phyloP scores from a whole-genome alignment of 2,888 invertebrate genomes.

The Herminia tarsipennalis region DNA sequence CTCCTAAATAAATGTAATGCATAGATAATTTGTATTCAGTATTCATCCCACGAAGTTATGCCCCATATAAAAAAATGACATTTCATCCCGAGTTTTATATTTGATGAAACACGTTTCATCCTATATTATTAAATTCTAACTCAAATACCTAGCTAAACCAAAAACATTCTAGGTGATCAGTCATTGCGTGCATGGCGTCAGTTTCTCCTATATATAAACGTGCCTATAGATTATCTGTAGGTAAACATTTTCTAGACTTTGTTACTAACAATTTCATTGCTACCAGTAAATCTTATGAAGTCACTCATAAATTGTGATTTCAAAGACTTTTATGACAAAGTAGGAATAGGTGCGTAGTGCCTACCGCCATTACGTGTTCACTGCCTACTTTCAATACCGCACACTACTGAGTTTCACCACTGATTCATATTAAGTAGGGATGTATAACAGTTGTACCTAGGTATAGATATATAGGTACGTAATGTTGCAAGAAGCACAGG shows the following conservation, averaged over 20 bases:
- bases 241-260: background rate
- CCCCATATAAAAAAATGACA: no score
- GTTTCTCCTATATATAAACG: no score
- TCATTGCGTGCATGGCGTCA: no score
- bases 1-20: no score
- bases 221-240: no score
- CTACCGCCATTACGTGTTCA: background rate
- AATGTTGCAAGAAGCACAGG: background rate
- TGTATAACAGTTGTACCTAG: background rate
- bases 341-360: background rate
- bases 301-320: slow-evolving; percentile 1
- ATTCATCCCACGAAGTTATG: no score
- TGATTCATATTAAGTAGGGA: background rate
- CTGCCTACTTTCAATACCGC: background rate
- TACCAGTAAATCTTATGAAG: background rate
- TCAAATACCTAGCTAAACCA: no score
- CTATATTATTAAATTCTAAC: no score
- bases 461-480: background rate
- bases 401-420: background rate
- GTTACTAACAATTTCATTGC: slow-evolving; percentile 1
- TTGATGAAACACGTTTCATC: no score
- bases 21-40: no score
- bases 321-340: slow-evolving; percentile 1
- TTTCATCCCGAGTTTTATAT: no score
- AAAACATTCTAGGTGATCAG: no score